Percentiles rank a stretch among this genome's conserved stretches.
phyloP scores from a whole-genome alignment of 2,797 vertebrate genomes.

The Rhinoraja longicauda region DNA sequence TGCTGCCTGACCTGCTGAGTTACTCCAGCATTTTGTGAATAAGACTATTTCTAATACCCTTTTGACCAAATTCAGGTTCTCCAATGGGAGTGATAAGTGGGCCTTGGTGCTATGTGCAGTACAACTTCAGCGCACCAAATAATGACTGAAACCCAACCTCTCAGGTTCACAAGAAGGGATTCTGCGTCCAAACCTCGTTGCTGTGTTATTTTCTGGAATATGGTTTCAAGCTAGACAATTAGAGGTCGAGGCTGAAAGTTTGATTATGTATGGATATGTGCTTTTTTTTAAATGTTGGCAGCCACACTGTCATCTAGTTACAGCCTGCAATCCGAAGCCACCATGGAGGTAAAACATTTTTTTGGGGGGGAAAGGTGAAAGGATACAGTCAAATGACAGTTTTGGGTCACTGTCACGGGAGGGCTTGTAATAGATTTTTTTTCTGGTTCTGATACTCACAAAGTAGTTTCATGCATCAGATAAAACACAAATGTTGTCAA shows the following conservation, averaged over 20 bases:
- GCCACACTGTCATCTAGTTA: not conserved
- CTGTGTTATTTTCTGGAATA: not conserved
- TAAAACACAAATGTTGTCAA: constrained; percentile 16
- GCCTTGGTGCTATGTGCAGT: too few relatives aligned
- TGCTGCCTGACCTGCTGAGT: too few relatives aligned
- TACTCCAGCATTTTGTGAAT: too few relatives aligned
- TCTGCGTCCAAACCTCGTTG: not conserved
- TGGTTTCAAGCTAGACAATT: not conserved
- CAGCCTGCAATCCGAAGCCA: not conserved
- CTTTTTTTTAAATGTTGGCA: not conserved
- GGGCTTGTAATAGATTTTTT: not conserved
- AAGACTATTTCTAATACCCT: too few relatives aligned
- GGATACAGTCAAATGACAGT: too few relatives aligned
- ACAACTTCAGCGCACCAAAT: too few relatives aligned
- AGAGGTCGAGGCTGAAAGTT: not conserved
- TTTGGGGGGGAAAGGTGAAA: not conserved
- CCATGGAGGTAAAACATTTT: not conserved
- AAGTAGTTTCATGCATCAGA: constrained; percentile 19
- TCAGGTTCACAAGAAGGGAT: not conserved
- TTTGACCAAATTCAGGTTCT: too few relatives aligned
- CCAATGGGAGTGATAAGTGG: too few relatives aligned
- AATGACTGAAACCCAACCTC: too few relatives aligned
- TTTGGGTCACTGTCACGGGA: too few relatives aligned
- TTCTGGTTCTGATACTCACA: not conserved
- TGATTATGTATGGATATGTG: too few relatives aligned